Evolutionary conservation across 2,797 vertebrate genomes (phyloP).

Genomic region (Coregonus suidteri): DNA sequence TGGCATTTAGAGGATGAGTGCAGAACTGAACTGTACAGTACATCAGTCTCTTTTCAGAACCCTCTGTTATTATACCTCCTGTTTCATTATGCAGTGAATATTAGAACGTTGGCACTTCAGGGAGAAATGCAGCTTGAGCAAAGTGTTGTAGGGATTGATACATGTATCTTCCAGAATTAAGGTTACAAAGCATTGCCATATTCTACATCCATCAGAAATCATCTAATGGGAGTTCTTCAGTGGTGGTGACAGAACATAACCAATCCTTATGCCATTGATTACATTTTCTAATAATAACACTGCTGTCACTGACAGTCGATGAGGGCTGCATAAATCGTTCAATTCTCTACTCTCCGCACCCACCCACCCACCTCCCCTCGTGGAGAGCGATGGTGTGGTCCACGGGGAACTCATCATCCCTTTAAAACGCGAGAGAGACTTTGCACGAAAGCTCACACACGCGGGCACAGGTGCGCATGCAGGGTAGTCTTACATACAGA

Average conservation of each 20-base stretch:
- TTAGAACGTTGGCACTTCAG: background rate
- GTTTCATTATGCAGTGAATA: too few species aligned
- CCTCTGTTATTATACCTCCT: background rate
- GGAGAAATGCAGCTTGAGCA: too few species aligned
- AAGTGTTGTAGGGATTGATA: too few species aligned
- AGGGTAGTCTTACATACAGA: slow-evolving; percentile 51
- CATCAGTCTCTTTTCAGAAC: background rate
- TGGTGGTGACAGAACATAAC: background rate
- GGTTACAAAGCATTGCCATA: too few species aligned
- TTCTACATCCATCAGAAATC: background rate
- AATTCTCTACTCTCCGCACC: slow-evolving; percentile 14
- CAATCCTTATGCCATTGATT: background rate
- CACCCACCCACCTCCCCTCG: slow-evolving; percentile 39
- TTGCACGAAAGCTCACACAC: slow-evolving; percentile 63
- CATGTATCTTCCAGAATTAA: too few species aligned
- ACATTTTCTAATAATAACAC: background rate
- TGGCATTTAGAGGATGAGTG: background rate
- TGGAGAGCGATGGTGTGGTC: slow-evolving; percentile 43
- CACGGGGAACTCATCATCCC: slow-evolving; percentile 68
- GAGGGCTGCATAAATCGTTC: background rate
- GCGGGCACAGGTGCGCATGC: slow-evolving; percentile 44
- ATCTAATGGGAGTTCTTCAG: background rate
- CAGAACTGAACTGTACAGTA: background rate
- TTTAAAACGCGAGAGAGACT: slow-evolving; percentile 71
- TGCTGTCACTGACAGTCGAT: background rate